Evolutionary conservation across 2,888 invertebrate species (phyloP), one percentile per base, ranked within the genome.

Genomic region (Geophilus truncorum): DNA sequence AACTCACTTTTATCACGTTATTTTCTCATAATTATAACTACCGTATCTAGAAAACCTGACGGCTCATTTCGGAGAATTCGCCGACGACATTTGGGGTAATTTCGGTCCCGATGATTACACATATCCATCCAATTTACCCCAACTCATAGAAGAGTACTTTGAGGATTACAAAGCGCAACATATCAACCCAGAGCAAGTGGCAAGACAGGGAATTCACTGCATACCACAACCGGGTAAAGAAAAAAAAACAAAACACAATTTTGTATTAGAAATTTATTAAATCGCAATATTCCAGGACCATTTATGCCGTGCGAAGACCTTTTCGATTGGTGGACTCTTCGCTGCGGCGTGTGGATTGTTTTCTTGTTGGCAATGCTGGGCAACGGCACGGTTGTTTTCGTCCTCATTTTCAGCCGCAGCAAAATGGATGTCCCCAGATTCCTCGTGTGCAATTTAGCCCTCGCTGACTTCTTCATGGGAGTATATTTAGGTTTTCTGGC

Each of bases 401-500:
- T 98, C 77, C 90, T 97, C 80, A 90, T 97, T 83, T 95, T 93
- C 87, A 94, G 95, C 81, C 91, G 95, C 84, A 93, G 93, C 84
- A 96, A 97, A 89, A 94, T 98, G 91, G 97, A 97, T 87, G 97
- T 98, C 40, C 98, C 98, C 1, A 90, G 97, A 83, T 97, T 98
- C 88, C 91, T 98, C 82, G 98, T 98, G 81, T 96, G 97, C 87
- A 98, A 98, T 88, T 90, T 98, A 83, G 97, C 97, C 0, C 94
- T 96, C 0, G 97, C 98, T 0, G 98, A 98, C 89, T 95, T 98
- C 88, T 95, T 95, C 88, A 98, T 98, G 96, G 98, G 97, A 80
- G 90, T 96, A 80, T 98, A 97, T 87, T 89, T 97, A 82, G 97
- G 96, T 0, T 92, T 97, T 85, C 88, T 98, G 85, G 98, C 98